These are phyloP conservation scores for Cheilosia soror DNA, from an alignment of 2,888 invertebrate species.

Conservation along the genomic window DNA sequence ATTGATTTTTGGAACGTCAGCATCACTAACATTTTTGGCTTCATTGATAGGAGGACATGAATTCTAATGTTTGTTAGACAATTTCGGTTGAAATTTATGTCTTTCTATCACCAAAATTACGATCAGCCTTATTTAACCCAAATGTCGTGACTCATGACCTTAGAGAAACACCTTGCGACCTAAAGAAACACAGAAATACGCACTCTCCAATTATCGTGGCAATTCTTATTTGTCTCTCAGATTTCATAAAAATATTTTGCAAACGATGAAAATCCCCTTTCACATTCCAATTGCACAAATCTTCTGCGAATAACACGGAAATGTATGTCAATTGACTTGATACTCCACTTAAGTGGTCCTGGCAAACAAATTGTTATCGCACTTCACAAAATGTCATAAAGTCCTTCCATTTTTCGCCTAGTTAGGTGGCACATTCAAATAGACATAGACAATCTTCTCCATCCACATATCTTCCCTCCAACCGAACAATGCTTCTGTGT, in stretches of 20 bases:
- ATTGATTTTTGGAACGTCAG: no score
- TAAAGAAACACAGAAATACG: no score
- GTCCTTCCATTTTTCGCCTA: conserved; percentile 3
- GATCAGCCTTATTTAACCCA: no score
- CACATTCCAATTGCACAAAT: not conserved
- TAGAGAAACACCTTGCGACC: no score
- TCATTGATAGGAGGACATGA: no score
- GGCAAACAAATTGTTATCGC: conserved; percentile 17
- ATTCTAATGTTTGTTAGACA: no score
- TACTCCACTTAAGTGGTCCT: conserved; percentile 12
- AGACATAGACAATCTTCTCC: conserved; percentile 1
- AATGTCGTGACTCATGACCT: no score
- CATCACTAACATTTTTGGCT: no score
- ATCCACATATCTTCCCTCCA: not conserved
- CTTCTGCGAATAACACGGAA: not conserved
- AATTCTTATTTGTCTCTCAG: not conserved
- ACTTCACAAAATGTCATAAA: conserved; percentile 45
- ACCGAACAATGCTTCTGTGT: not conserved
- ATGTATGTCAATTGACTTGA: conserved; percentile 12
- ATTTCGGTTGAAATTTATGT: no score
- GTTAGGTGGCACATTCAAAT: not conserved
- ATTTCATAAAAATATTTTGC: not conserved
- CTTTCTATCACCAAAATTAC: no score
- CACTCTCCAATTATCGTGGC: no score
- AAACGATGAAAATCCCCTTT: conserved; percentile 6